Percentiles rank a stretch among this genome's conserved stretches.
Conservation (phyloP, 1,140 invertebrate genomes). For the Tetramorium simillimum region DNA sequence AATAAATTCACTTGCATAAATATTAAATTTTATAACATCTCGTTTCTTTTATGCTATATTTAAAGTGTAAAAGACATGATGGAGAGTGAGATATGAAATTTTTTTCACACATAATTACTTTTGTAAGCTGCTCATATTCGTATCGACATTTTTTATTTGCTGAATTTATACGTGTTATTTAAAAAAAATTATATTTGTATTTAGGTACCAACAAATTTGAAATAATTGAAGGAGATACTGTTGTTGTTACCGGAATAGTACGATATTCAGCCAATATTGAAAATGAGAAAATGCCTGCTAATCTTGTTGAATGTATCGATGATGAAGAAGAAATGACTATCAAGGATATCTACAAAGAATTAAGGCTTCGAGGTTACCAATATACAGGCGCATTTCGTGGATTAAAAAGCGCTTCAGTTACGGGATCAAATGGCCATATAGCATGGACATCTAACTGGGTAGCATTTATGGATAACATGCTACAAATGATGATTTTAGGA, state of each 20-base stretch:
- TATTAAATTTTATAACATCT: no score
- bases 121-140: no score
- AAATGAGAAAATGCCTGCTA: slow-evolving; percentile 75
- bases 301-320: slow-evolving; percentile 19
- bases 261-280: slow-evolving; percentile 83
- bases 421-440: no score
- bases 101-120: no score
- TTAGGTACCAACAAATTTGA: slow-evolving; percentile 80
- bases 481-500: slow-evolving; percentile 93
- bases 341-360: slow-evolving; percentile 89
- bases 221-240: slow-evolving; percentile 90
- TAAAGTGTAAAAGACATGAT: no score
- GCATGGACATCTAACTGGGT: slow-evolving; percentile 96
- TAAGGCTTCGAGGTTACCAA: no score
- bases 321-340: slow-evolving; percentile 83
- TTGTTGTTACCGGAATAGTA: slow-evolving; percentile 93
- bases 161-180: neutral
- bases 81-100: no score
- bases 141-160: no score
- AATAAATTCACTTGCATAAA: no score
- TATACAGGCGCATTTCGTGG: no score
- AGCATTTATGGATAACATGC: slow-evolving; percentile 96
- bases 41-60: no score
- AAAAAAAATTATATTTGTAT: neutral
- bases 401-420: no score